These are phyloP conservation scores for Mormyrus lacerda DNA, from an alignment of 2,113 vertebrate genomes.

Conservation along the genomic window DNA sequence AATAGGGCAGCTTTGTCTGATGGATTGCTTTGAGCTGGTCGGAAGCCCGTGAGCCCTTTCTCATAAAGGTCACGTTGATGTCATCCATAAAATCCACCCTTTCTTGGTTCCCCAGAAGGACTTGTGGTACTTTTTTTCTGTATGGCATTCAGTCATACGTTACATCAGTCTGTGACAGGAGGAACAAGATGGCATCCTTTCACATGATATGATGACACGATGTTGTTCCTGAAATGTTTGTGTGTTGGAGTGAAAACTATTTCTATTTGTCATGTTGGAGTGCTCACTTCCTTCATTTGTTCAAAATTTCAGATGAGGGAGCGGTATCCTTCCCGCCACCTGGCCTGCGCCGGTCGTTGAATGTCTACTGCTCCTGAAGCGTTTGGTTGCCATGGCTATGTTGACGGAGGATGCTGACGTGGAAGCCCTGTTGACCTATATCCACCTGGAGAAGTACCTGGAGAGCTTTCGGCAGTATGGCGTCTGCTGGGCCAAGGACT, in stretches of 20 bases:
- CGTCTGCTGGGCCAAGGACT: constrained; percentile 65
- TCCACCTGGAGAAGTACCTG: constrained; percentile 83
- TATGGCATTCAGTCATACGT: not conserved
- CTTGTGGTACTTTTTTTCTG: not conserved
- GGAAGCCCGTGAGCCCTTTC: constrained; percentile 22
- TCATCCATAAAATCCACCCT: constrained; percentile 3
- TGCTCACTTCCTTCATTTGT: not conserved
- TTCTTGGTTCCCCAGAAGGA: not conserved
- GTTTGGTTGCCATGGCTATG: constrained; percentile 53
- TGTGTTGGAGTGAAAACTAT: not conserved
- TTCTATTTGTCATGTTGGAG: not conserved
- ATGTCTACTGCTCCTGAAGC: constrained; percentile 21
- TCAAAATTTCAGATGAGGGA: constrained; percentile 51
- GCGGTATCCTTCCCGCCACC: constrained; percentile 10
- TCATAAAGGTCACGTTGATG: constrained; percentile 40
- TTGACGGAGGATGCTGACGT: constrained; percentile 66
- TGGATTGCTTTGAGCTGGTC: constrained; percentile 36
- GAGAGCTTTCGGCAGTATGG: constrained; percentile 72
- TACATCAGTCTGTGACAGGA: not conserved
- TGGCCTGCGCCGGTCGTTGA: constrained; percentile 42
- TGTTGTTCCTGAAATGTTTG: not conserved
- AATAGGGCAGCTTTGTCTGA: constrained; percentile 34
- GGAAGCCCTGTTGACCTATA: constrained; percentile 71
- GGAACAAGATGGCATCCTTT: not conserved
- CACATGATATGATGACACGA: not conserved